Conservation (phyloP, 2,113 vertebrate genomes). For the Callocephalon fimbriatum region DNA sequence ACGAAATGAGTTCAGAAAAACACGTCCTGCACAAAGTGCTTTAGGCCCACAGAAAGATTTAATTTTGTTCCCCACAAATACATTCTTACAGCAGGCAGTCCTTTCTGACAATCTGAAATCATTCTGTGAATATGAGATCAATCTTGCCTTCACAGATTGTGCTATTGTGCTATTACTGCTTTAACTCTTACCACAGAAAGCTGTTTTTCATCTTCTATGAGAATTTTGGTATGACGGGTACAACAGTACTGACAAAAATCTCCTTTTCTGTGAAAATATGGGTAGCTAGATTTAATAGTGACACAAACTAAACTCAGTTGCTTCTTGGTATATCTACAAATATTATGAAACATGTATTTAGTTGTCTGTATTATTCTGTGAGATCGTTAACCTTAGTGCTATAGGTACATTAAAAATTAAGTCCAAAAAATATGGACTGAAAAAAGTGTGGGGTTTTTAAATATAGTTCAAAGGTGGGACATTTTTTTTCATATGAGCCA, state of each 20-base stretch:
- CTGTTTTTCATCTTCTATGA: neutral
- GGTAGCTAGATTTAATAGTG: neutral
- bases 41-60: neutral
- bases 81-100: neutral
- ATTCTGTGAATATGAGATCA: neutral
- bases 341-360: neutral
- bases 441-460: too few species aligned
- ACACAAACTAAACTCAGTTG: neutral
- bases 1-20: neutral
- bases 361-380: neutral
- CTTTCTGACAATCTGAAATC: neutral
- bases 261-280: neutral
- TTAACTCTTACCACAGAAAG: neutral
- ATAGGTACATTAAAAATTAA: neutral
- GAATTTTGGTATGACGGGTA: neutral
- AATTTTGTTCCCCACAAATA: neutral
- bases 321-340: neutral
- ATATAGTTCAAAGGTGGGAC: neutral
- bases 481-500: neutral
- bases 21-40: neutral
- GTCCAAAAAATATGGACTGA: neutral
- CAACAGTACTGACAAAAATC: neutral
- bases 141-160: neutral
- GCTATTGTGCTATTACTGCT: neutral
- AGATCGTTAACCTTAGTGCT: neutral